A percentile compares a stretch with the other conserved stretches of the same genome.
These are phyloP conservation scores for Vipera latastei DNA, from an alignment of 2,797 vertebrate species.

Conservation along the genomic window DNA sequence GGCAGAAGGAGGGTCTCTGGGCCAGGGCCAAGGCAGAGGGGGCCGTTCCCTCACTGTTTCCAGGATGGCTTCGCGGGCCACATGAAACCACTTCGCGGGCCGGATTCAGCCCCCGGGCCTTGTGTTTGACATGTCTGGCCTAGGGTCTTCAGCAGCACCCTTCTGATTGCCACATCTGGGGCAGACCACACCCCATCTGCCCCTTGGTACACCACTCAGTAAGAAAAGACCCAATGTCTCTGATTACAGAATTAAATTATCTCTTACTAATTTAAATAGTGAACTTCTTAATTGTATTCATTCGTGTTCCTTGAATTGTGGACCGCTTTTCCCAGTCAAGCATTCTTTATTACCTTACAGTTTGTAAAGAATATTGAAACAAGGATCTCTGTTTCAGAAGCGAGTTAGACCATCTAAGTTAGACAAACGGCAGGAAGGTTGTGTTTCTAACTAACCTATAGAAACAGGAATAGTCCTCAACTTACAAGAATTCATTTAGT, in stretches of 20 bases:
- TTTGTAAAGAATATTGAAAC: not conserved
- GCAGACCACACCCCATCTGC: not conserved
- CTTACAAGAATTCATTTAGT: not conserved
- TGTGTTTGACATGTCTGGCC: not conserved
- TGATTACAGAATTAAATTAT: slow-evolving; percentile 9
- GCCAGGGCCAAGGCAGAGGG: too few species aligned
- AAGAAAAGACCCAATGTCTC: fast-evolving
- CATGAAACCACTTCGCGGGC: too few species aligned
- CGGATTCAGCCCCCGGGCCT: too few species aligned
- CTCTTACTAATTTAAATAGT: not conserved
- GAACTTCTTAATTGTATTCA: not conserved
- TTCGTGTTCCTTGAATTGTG: not conserved
- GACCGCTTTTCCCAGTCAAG: not conserved
- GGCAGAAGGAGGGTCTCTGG: too few species aligned
- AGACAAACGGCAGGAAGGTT: not conserved
- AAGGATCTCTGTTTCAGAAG: not conserved
- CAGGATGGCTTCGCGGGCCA: too few species aligned
- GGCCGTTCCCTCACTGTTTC: too few species aligned
- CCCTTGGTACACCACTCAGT: not conserved
- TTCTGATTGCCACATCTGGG: not conserved
- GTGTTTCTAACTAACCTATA: not conserved
- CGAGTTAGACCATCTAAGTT: not conserved
- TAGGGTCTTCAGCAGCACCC: not conserved
- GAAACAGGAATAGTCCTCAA: not conserved
- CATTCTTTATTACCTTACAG: not conserved